These are phyloP conservation scores for Oceanodroma tethys DNA, from an alignment of 2,113 vertebrate species.

Conservation along the genomic window DNA sequence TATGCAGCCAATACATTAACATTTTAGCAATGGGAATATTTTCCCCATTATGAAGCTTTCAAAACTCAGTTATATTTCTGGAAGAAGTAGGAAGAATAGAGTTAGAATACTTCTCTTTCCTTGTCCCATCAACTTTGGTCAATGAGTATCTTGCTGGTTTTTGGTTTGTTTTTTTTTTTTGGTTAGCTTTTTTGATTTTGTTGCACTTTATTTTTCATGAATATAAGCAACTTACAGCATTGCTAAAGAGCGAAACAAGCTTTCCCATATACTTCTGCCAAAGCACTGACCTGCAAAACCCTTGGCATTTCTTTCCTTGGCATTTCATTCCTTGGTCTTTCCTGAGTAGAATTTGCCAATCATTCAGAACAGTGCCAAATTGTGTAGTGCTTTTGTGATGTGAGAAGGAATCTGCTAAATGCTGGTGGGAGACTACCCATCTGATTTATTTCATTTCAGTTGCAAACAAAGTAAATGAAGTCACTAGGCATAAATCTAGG, in stretches of 20 bases:
- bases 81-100: background rate
- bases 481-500: background rate
- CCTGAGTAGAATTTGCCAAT: slow-evolving; percentile 60
- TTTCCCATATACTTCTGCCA: slow-evolving; percentile 46
- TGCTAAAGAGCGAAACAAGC: background rate
- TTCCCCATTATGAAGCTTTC: background rate
- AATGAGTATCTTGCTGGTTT: background rate
- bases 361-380: slow-evolving; percentile 59
- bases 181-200: background rate
- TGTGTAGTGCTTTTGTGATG: slow-evolving; percentile 41
- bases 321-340: slow-evolving; percentile 56
- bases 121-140: background rate
- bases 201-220: slow-evolving; percentile 20
- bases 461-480: slow-evolving; percentile 37
- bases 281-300: slow-evolving; percentile 51
- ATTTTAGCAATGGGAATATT: background rate
- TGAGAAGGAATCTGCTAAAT: slow-evolving; percentile 51
- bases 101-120: background rate
- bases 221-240: background rate
- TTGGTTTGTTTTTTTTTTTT: background rate
- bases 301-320: slow-evolving; percentile 52
- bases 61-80: background rate
- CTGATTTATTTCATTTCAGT: slow-evolving; percentile 33
- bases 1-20: background rate
- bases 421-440: slow-evolving; percentile 1